Evolutionary conservation across 2,888 invertebrate species (phyloP), one percentile per base, ranked within the genome.

Genomic region (Caenorhabditis becei): DNA sequence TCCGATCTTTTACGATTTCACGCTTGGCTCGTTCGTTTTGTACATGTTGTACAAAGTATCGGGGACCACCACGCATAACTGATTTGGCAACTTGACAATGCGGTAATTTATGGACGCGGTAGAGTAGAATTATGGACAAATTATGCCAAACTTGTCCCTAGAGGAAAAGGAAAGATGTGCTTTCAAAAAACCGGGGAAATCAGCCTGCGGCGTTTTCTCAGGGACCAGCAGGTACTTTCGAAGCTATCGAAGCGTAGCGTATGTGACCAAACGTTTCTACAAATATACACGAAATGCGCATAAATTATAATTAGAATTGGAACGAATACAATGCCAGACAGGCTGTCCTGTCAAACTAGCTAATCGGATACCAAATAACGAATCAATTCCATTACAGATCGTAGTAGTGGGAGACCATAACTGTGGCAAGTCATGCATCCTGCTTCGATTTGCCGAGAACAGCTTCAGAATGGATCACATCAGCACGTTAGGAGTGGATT

Each of bases 371-470:
- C 67, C 75, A 75, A 61, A 56, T 32, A 18, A 56, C 18, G 35
- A 56, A 56, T 56, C 56, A 56, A 26, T 82, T 41, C 41, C 14
- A 7, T 41, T 85, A 16, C 78, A 87, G 85, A 87, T 87, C 54
- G 88, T 88, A 47, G 87, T 88, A 32, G 86, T 88, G 18, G 88
- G 91, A 56, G 91, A 91, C 80, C 91, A 91, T 84, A 91, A 91
- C 77, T 90, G 89, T 61, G 91, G 91, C 44, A 91, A 91, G 77
- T 91, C 91, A 44, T 91, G 91, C 61, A 91, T 91, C 75, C 67
- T 89, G n/a, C 84, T 89, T 53, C 82, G 91, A 44, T 91, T 91
- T 71, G 90, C 91, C 26, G 91, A 91, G 67, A 90, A 90, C 83
- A 83, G 81, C 53, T 89, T 89, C 62, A 84, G 89, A 47, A 79